Percentiles rank a stretch among this genome's conserved stretches.
phyloP scores from a whole-genome alignment of 2,888 invertebrate genomes.

The Zygogramma bicolorata region DNA sequence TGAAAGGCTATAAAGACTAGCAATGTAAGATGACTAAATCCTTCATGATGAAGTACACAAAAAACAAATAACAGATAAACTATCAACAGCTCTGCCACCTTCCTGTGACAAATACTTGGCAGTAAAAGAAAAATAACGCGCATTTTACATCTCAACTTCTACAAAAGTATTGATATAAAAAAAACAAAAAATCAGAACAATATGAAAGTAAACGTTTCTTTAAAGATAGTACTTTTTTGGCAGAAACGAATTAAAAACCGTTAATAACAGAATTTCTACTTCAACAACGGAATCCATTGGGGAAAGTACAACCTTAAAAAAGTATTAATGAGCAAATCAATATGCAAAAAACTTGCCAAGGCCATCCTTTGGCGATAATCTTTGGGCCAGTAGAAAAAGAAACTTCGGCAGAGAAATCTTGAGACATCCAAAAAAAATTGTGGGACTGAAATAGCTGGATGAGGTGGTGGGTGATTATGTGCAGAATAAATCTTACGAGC shows the following conservation, averaged over 20 bases:
- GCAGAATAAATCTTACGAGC: no score
- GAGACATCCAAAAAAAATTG: no score
- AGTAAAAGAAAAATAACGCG: conserved; percentile 26
- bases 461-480: no score
- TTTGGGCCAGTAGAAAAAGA: background rate
- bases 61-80: conserved; percentile 52
- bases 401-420: background rate
- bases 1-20: conserved; percentile 61
- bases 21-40: conserved; percentile 57
- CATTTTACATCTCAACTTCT: background rate
- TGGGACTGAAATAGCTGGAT: no score
- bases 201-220: no score
- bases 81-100: conserved; percentile 42
- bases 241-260: no score
- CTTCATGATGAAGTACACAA: conserved; percentile 49
- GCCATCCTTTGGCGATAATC: background rate
- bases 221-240: no score
- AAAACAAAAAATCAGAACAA: no score
- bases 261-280: no score
- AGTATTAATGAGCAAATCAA: background rate
- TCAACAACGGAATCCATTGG: no score
- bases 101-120: conserved; percentile 25
- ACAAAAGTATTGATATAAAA: no score
- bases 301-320: background rate
- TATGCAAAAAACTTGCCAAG: background rate